Conservation (phyloP, 2,888 invertebrate genomes). For the Laothoe populi region DNA sequence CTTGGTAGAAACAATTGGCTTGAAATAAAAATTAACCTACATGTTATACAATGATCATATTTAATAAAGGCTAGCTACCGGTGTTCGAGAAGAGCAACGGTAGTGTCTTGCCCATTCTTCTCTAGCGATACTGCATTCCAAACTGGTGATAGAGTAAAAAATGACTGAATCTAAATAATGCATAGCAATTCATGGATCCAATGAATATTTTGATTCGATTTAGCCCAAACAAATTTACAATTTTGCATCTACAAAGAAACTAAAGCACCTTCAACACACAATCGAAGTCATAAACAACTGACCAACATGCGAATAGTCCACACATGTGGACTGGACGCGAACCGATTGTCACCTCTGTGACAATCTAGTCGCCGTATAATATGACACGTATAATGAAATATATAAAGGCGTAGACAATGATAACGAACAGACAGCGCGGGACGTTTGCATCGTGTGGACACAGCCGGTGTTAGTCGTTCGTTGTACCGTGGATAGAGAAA, state of each 20-base stretch:
- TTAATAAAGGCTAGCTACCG: too few species aligned
- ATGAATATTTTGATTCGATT: too few species aligned
- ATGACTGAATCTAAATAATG: too few species aligned
- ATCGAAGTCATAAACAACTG: background rate
- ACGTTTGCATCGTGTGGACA: conserved; percentile 44
- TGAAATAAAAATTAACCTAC: too few species aligned
- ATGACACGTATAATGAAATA: conserved; percentile 19
- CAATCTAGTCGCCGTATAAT: conserved; percentile 15
- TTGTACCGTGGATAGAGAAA: conserved; percentile 35
- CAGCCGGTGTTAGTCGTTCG: conserved; percentile 35
- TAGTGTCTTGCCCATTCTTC: too few species aligned
- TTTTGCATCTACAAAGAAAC: background rate
- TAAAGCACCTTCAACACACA: background rate
- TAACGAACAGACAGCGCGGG: conserved; percentile 51
- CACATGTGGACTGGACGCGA: background rate
- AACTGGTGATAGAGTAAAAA: too few species aligned
- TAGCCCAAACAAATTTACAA: background rate
- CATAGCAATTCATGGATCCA: too few species aligned
- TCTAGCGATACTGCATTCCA: too few species aligned
- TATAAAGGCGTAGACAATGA: conserved; percentile 42
- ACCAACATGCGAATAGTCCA: conserved; percentile 1
- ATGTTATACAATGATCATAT: too few species aligned
- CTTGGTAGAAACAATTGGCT: too few species aligned
- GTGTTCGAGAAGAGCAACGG: too few species aligned
- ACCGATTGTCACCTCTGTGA: conserved; percentile 8